Percentiles rank a stretch among this genome's conserved stretches.
phyloP scores from a whole-genome alignment of 2,888 invertebrate genomes.

The Megastigmus dorsalis region DNA sequence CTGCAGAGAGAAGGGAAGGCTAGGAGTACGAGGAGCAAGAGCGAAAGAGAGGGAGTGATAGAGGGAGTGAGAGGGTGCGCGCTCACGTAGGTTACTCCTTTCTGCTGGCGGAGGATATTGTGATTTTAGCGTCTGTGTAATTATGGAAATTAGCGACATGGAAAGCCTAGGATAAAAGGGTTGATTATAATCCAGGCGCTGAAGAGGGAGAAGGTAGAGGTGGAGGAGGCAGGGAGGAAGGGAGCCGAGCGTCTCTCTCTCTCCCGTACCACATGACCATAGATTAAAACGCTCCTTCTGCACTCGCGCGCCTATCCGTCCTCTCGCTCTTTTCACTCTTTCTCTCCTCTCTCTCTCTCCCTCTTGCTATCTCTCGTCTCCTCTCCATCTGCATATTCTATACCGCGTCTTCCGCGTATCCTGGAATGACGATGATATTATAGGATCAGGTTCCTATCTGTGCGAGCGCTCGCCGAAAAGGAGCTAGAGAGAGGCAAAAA shows the following conservation, averaged over 20 bases:
- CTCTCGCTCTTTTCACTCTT: constrained; percentile 53
- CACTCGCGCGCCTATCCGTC: constrained; percentile 68
- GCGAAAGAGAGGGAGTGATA: constrained; percentile 54
- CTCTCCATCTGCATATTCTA: constrained; percentile 60
- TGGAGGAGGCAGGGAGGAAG: constrained; percentile 52
- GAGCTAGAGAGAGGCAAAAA: constrained; percentile 44
- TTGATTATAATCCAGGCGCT: constrained; percentile 74
- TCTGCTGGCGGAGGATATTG: constrained; percentile 73
- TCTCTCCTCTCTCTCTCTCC: constrained; percentile 52
- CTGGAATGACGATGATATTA: constrained; percentile 66
- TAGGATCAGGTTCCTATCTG: constrained; percentile 64
- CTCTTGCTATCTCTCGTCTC: constrained; percentile 52
- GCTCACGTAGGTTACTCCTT: constrained; percentile 73
- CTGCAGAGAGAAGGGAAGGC: no score
- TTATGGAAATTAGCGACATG: constrained; percentile 75
- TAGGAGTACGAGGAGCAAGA: constrained; percentile 55
- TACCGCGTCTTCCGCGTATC: constrained; percentile 60
- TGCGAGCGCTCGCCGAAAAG: constrained; percentile 43
- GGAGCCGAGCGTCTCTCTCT: constrained; percentile 55
- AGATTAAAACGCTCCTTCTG: constrained; percentile 74
- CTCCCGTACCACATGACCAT: constrained; percentile 68
- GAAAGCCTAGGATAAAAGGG: constrained; percentile 75
- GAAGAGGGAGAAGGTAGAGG: constrained; percentile 62
- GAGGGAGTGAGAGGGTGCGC: constrained; percentile 57
- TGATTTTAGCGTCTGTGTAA: constrained; percentile 75